Evolutionary conservation across 2,888 invertebrate genomes (phyloP).

Genomic region (Nephrotoma guestfalica): DNA sequence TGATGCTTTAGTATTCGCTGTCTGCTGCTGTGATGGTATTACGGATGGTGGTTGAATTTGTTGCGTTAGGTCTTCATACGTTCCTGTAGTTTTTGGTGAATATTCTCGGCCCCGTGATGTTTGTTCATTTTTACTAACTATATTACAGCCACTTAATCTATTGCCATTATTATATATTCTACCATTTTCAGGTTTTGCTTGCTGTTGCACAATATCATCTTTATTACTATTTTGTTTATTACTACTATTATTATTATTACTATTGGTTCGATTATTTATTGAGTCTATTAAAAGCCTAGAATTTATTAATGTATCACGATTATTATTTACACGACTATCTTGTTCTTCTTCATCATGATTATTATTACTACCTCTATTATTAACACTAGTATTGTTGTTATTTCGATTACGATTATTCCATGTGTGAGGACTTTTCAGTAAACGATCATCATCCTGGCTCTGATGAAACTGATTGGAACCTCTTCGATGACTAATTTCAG

Average conservation of each 20-base stretch:
- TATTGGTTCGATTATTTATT: background rate
- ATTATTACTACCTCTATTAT: background rate
- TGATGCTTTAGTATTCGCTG: constrained; percentile 1
- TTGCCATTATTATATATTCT: background rate
- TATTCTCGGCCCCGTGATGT: constrained; percentile 1
- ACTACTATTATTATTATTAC: background rate
- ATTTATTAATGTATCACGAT: background rate
- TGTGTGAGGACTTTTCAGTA: constrained; percentile 1
- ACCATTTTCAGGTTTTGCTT: background rate
- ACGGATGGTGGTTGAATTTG: background rate
- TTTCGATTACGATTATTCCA: constrained; percentile 2
- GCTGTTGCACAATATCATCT: background rate
- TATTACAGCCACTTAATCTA: background rate
- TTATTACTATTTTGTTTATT: background rate
- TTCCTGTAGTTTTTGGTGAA: background rate
- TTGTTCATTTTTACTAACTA: background rate
- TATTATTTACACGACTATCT: background rate
- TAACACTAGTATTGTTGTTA: background rate
- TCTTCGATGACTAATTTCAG: background rate
- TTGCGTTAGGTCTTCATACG: background rate
- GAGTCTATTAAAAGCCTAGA: background rate
- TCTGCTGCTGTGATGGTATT: background rate
- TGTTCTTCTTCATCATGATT: background rate
- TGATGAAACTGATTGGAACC: background rate
- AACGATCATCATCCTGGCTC: background rate